Conservation (phyloP, 2,113 vertebrate genomes). For the Pogonocichla stellata region DNA sequence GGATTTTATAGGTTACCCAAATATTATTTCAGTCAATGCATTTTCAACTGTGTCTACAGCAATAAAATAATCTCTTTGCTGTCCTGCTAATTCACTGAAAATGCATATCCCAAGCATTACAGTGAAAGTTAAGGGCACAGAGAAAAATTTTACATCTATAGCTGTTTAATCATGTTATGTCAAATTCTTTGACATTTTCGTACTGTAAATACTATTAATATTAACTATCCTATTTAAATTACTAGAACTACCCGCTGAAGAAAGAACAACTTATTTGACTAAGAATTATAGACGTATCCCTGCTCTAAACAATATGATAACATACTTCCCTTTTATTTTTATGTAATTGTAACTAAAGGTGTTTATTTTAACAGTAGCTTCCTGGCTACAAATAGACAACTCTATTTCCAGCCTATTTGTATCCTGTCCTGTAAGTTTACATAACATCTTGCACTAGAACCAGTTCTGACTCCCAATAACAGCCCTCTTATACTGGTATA, state of each 20-base stretch:
- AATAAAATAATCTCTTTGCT: background rate
- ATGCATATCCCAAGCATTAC: background rate
- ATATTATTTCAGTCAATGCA: background rate
- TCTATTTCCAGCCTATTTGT: background rate
- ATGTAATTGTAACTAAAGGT: background rate
- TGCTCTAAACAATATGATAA: background rate
- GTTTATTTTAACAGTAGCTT: background rate
- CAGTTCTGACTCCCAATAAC: background rate
- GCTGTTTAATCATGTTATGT: background rate
- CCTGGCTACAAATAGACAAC: background rate
- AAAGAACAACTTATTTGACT: background rate
- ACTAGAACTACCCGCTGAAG: background rate
- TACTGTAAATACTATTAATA: background rate
- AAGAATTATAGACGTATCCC: background rate
- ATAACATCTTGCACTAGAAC: background rate
- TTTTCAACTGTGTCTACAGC: background rate
- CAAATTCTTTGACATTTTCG: background rate
- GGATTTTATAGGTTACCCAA: background rate
- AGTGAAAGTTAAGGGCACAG: background rate
- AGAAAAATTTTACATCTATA: background rate
- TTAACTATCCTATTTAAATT: background rate
- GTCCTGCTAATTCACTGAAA: background rate
- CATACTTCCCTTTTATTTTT: background rate
- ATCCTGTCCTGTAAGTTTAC: background rate
- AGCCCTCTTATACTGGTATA: background rate